Evolutionary conservation across 2,888 invertebrate genomes (phyloP), one percentile per base, ranked within the genome.

Genomic region (Branchellion lobata): DNA sequence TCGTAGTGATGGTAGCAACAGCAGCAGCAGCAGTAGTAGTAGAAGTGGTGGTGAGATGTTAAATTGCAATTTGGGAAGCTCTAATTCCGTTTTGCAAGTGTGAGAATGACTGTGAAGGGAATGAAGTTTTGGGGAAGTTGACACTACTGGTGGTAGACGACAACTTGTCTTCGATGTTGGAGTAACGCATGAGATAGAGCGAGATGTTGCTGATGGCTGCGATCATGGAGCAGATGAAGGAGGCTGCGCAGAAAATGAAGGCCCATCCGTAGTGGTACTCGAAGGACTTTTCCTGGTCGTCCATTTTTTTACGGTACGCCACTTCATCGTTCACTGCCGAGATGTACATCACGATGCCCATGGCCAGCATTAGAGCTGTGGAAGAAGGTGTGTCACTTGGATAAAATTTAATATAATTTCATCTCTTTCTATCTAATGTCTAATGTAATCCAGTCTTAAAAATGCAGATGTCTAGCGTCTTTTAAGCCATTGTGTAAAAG

Each of bases 311-410:
- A 31, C 85, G 82, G 81, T 86, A 86, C n/a, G 85, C 85, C 2
- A 86, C 85, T 73, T 86, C 86, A 80, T 86, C 86, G 81, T 86
- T 86, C 69, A 86, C 85, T 1, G 85, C 84, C 18, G 86, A 86
- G 74, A 86, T 86, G 82, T 86, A 86, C 65, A 86, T 82, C 27
- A 86, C 86, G 29, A 86, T 85, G 5, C 86, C 86, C 24, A 85
- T 85, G 0, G 86, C 86, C 71, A 86, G 82, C 0, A 84, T 82
- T 47, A 86, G 80, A n/a, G 86, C 86, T 86, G 79, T 1, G 77
- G 33, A 5, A 29, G 3, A 27, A 29, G 3, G 29, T 65, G n/a
- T n/a, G n/a, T n/a, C n/a, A n/a, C n/a, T n/a, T n/a, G n/a, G n/a
- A n/a, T n/a, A 14, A 14, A n/a, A n/a, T n/a, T n/a, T n/a, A n/a